Base-by-base conservation (phyloP, 2,888 invertebrate genomes). In the Hesperia comma region DNA sequence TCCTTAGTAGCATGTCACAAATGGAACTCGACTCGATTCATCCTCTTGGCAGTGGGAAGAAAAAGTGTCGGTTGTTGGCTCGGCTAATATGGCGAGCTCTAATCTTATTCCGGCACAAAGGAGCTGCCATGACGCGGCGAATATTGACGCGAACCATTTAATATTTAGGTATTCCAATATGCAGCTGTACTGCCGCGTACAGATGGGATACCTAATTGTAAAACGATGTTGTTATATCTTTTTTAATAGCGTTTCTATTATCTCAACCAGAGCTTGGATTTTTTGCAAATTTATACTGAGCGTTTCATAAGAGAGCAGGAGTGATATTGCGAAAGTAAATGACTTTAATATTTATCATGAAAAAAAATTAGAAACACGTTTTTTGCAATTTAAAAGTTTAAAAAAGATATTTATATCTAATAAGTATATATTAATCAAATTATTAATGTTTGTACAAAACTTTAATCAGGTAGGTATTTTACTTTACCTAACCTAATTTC, bases 101-200 rank as follows among this genome's bases (percentile, higher is more conserved):
- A 90, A 91, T 91, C 90, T 88, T 76, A 80, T 83, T 74, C 82
- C 74, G 77, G 79, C 82, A 91, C 91, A 92, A 92, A 90, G 84
- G 84, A 85, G 85, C 86, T 85, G 87, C 86, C 90, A 90, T 92
- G 92, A 92, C 90, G 78, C 74, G 77, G 90, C 91, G 76, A 82
- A 86, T 87, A 83, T 86, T 81, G 81, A 86, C 83, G 85, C 87
- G 78, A 90, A 87, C 89, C 88, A 87, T 90, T 92, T 90, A 86
- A 90, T 90, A 89, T 90, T 91, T 89, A 88, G 89, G 87, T 91
- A 88, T 90, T 87, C 80, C 83, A 80, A 86, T 84, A 83, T 80
- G 80, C 80, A 79, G 78, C 70, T 74, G 86, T 88, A 88, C 86
- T 76, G 80, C 66, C 79, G 80, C 61, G 75, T 58, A 72, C 77